phyloP scores from a whole-genome alignment of 2,888 invertebrate genomes.

The Auanema sp. region DNA sequence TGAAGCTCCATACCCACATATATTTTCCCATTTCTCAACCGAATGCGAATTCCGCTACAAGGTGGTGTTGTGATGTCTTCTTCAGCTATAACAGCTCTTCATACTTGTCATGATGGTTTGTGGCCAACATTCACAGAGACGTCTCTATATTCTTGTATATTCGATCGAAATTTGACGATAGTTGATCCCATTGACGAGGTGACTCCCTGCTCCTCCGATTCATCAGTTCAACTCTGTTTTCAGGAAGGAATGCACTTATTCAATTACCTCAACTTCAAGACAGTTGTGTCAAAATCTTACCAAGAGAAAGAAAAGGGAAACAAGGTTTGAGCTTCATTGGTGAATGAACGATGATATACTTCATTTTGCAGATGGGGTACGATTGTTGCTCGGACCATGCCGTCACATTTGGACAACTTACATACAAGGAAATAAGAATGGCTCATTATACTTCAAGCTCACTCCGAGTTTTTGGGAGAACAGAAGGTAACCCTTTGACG shows the following conservation, averaged over 20 bases:
- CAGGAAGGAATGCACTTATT: conserved; percentile 20
- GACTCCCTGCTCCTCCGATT: background rate
- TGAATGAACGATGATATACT: background rate
- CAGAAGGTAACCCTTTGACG: background rate
- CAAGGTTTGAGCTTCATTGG: background rate
- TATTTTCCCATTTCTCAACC: conserved; percentile 14
- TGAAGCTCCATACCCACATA: conserved; percentile 4
- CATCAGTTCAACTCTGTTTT: background rate
- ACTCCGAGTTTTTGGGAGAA: conserved; percentile 18
- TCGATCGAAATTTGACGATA: conserved; percentile 6
- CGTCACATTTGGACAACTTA: conserved; percentile 19
- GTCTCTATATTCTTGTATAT: conserved; percentile 6
- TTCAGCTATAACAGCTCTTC: conserved; percentile 3
- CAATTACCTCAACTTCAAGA: conserved; percentile 13
- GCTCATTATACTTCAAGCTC: conserved; percentile 17
- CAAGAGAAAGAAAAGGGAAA: conserved; percentile 6
- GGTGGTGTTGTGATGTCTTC: conserved; percentile 16
- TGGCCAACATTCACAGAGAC: conserved; percentile 7
- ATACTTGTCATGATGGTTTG: background rate
- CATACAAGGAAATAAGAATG: conserved; percentile 17
- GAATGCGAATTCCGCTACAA: conserved; percentile 7
- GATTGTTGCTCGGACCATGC: conserved; percentile 23
- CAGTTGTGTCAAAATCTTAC: conserved; percentile 5
- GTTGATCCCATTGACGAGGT: conserved; percentile 20
- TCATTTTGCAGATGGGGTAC: conserved; percentile 5